These are phyloP conservation scores for Amblyjoppa fuscipennis DNA, from an alignment of 2,888 invertebrate genomes.

Conservation along the genomic window DNA sequence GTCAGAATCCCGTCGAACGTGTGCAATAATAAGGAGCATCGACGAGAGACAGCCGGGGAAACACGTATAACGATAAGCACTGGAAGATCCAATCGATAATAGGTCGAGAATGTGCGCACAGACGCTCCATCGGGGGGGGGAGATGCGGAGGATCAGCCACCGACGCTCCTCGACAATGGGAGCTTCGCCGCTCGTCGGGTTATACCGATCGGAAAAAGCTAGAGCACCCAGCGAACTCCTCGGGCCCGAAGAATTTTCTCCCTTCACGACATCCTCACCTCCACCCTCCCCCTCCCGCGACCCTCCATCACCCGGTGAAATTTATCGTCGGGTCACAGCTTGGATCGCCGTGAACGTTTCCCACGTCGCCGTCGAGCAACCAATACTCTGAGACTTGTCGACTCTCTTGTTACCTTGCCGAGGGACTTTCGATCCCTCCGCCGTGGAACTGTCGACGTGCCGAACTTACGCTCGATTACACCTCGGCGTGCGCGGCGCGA, in stretches of 20 bases:
- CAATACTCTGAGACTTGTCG: conserved; percentile 45
- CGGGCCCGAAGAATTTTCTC: conserved; percentile 56
- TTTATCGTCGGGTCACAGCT: conserved; percentile 82
- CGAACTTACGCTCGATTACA: conserved; percentile 45
- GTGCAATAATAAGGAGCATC: conserved; percentile 11
- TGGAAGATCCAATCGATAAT: conserved; percentile 65
- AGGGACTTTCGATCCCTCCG: conserved; percentile 63
- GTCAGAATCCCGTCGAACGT: background rate
- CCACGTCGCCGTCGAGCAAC: conserved; percentile 27
- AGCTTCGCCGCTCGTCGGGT: conserved; percentile 28
- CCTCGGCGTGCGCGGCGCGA: conserved; percentile 42
- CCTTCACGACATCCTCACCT: conserved; percentile 68
- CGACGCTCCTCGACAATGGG: conserved; percentile 54
- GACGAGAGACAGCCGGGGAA: conserved; percentile 10
- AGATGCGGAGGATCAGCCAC: conserved; percentile 14
- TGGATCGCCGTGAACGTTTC: conserved; percentile 80
- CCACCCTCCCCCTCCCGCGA: no score
- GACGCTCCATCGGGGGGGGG: conserved; percentile 5
- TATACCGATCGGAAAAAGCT: conserved; percentile 55
- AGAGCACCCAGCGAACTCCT: conserved; percentile 58
- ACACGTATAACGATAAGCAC: conserved; percentile 42
- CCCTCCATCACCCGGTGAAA: conserved; percentile 67
- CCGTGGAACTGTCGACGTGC: conserved; percentile 43
- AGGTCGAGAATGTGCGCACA: conserved; percentile 35
- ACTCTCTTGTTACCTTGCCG: conserved; percentile 71